A percentile compares a stretch with the other conserved stretches of the same genome.
These are phyloP conservation scores for Aphelocoma coerulescens DNA, from an alignment of 2,113 vertebrate genomes.

Conservation along the genomic window DNA sequence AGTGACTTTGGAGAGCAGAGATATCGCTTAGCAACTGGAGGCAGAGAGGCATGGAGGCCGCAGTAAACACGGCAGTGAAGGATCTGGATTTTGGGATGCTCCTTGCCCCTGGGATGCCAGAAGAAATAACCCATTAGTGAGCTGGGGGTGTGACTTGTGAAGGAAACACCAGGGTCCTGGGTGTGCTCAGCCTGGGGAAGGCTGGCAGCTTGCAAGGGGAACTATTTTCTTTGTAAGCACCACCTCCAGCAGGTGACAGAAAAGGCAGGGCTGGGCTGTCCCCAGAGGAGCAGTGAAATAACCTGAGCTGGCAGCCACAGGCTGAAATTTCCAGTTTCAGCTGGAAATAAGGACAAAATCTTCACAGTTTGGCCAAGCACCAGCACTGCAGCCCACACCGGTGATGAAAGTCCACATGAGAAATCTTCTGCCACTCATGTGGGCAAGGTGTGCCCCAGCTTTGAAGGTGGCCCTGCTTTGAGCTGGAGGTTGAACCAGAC, in stretches of 20 bases:
- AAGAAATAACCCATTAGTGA: background rate
- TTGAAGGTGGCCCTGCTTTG: background rate
- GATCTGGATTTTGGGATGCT: background rate
- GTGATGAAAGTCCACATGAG: background rate
- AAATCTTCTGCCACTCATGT: rapidly evolving
- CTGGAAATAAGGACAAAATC: background rate
- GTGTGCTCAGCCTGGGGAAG: background rate
- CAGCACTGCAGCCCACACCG: background rate
- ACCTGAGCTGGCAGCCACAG: background rate
- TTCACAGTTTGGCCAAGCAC: background rate
- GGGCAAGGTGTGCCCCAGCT: background rate
- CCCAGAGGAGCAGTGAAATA: background rate
- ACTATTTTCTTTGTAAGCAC: background rate
- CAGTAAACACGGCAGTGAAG: background rate
- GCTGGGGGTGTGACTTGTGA: background rate
- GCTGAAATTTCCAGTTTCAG: background rate
- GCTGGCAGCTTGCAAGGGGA: background rate
- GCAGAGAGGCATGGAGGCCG: conserved; percentile 3
- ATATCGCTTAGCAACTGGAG: conserved; percentile 77
- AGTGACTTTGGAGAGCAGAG: conserved; percentile 65
- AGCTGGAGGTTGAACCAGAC: background rate
- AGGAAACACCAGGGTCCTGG: background rate
- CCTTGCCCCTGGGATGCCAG: background rate
- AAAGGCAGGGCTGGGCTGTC: background rate
- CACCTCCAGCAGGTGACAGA: background rate